Evolutionary conservation across 2,888 invertebrate species (phyloP).

Genomic region (Lasioglossum vierecki): DNA sequence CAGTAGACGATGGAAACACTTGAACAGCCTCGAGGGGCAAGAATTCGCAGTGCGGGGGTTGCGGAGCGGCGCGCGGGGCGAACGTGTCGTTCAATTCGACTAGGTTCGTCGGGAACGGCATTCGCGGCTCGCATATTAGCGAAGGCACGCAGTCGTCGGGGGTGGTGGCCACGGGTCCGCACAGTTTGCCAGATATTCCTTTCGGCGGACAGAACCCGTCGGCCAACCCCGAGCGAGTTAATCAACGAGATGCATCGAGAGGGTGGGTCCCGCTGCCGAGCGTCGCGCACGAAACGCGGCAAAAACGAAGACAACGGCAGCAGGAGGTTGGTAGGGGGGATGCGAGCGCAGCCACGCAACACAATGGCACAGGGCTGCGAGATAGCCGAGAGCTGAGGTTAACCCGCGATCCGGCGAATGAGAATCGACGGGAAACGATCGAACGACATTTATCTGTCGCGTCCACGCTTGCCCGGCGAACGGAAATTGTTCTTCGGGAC

Average conservation of each 20-base stretch:
- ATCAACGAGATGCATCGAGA: constrained; percentile 76
- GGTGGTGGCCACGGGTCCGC: constrained; percentile 34
- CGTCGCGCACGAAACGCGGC: constrained; percentile 28
- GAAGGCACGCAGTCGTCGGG: constrained; percentile 65
- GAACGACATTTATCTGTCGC: constrained; percentile 45
- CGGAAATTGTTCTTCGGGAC: constrained; percentile 9
- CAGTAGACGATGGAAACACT: neutral
- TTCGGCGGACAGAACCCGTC: constrained; percentile 50
- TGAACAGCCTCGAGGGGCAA: constrained; percentile 14
- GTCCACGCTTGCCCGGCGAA: neutral
- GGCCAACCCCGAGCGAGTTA: constrained; percentile 71
- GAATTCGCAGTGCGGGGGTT: constrained; percentile 51
- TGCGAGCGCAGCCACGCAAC: constrained; percentile 27
- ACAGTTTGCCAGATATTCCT: constrained; percentile 69
- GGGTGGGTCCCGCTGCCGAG: constrained; percentile 27
- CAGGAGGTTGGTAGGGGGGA: neutral
- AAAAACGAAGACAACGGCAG: constrained; percentile 45
- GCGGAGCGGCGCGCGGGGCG: constrained; percentile 42
- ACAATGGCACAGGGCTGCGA: constrained; percentile 31
- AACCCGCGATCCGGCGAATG: constrained; percentile 35
- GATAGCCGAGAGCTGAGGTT: constrained; percentile 51
- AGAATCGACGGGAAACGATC: constrained; percentile 44
- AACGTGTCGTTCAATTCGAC: constrained; percentile 69
- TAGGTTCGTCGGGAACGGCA: constrained; percentile 71
- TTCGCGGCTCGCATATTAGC: constrained; percentile 71